Percentiles rank a stretch among this genome's conserved stretches.
These are phyloP conservation scores for Fregetta grallaria DNA, from an alignment of 2,113 vertebrate genomes.

Conservation along the genomic window DNA sequence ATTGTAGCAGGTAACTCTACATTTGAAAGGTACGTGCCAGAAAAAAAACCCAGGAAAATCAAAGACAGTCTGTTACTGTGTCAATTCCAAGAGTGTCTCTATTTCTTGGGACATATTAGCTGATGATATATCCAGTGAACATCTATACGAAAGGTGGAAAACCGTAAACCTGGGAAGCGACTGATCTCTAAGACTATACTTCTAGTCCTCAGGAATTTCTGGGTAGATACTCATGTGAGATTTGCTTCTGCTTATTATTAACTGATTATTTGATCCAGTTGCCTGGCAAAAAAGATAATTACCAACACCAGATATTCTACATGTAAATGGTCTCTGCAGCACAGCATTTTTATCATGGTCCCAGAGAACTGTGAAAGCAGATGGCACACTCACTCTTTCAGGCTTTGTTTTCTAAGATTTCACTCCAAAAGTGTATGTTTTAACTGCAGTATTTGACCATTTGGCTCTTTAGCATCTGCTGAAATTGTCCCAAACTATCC, in stretches of 20 bases:
- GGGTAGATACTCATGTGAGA: background rate
- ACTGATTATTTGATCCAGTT: background rate
- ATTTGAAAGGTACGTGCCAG: background rate
- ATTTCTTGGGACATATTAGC: background rate
- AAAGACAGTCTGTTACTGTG: background rate
- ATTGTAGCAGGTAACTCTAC: background rate
- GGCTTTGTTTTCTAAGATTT: background rate
- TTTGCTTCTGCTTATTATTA: background rate
- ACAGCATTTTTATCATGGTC: background rate
- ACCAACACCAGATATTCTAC: background rate
- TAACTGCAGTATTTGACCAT: background rate
- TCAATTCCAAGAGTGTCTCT: background rate
- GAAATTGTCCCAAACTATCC: background rate
- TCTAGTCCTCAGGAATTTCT: background rate
- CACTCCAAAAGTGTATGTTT: background rate
- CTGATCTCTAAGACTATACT: background rate
- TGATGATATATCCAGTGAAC: background rate
- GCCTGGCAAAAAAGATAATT: background rate
- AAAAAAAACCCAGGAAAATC: background rate
- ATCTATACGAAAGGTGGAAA: background rate
- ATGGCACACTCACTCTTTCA: background rate
- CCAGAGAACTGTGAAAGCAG: background rate
- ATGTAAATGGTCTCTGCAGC: background rate
- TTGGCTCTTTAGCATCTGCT: background rate
- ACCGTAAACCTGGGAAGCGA: background rate